A percentile compares a stretch with the other conserved stretches of the same genome.
These are phyloP conservation scores for Drosophila longiperda DNA, from an alignment of 2,888 invertebrate genomes.

Conservation along the genomic window DNA sequence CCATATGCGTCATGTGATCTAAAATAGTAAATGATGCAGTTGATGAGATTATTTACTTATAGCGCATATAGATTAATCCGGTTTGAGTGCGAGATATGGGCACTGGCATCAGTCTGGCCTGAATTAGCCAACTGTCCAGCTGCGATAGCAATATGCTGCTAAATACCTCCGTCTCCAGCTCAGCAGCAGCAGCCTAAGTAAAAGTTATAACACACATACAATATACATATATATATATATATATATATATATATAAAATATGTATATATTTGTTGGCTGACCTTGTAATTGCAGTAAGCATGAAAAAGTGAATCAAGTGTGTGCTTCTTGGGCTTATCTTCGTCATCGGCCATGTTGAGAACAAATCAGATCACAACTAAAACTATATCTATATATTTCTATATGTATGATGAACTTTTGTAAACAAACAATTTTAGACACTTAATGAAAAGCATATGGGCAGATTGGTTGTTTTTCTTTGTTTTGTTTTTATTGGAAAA, in stretches of 20 bases:
- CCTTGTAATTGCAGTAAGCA: slow-evolving; percentile 70
- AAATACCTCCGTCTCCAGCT: slow-evolving; percentile 66
- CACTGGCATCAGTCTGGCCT: slow-evolving; percentile 65
- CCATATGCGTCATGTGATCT: not conserved
- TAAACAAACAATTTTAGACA: slow-evolving; percentile 14
- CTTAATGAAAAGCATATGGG: slow-evolving; percentile 40
- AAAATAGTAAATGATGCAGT: slow-evolving; percentile 8
- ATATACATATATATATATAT: not conserved
- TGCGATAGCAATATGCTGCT: slow-evolving; percentile 75
- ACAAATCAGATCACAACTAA: not conserved
- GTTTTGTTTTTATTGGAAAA: slow-evolving; percentile 65
- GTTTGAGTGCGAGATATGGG: slow-evolving; percentile 71
- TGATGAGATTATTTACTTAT: slow-evolving; percentile 57
- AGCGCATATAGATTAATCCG: slow-evolving; percentile 76
- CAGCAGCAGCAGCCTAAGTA: slow-evolving; percentile 44
- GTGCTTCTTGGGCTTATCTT: slow-evolving; percentile 66
- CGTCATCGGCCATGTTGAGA: slow-evolving; percentile 73
- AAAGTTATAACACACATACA: not conserved
- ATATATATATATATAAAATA: not conserved
- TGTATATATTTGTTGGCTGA: not conserved
- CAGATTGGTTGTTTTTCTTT: slow-evolving; percentile 8
- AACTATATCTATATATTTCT: not conserved
- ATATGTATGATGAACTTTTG: not conserved
- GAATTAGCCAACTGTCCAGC: slow-evolving; percentile 73
- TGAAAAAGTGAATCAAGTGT: slow-evolving; percentile 72